Evolutionary conservation across 2,113 vertebrate species (phyloP).

Genomic region (Gymnobelideus leadbeateri): DNA sequence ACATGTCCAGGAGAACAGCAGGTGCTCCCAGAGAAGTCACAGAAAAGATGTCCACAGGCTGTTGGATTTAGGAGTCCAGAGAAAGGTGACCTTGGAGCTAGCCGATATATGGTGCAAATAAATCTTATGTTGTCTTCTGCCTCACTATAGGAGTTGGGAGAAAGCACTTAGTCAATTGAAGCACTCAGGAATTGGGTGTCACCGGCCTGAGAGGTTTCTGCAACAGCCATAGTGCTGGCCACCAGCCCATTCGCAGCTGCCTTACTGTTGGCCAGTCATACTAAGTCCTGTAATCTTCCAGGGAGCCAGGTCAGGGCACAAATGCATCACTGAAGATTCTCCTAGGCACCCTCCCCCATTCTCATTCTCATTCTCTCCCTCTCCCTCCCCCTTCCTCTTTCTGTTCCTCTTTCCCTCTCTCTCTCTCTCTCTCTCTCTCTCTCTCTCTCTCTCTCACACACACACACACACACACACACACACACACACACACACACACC

Average conservation of each 20-base stretch:
- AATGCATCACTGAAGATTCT: neutral
- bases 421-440: neutral
- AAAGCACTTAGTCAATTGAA: neutral
- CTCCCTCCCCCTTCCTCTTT: neutral
- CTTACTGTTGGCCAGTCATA: neutral
- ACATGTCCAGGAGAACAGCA: neutral
- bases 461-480: no score
- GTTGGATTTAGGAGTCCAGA: neutral
- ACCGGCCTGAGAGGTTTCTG: neutral
- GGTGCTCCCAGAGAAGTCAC: neutral
- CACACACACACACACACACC: neutral
- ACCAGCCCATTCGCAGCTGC: neutral
- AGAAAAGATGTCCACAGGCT: neutral
- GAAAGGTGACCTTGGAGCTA: neutral
- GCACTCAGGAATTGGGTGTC: neutral
- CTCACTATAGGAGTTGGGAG: neutral
- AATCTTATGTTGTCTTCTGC: neutral
- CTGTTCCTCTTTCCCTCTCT: neutral
- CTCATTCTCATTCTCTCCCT: neutral
- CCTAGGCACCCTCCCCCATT: neutral
- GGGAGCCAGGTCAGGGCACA: neutral
- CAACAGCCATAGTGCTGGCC: neutral
- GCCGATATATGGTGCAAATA: neutral
- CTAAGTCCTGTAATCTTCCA: fast-evolving
- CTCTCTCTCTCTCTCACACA: neutral